phyloP scores from a whole-genome alignment of 2,888 invertebrate species.

The Torymus tubicola region DNA sequence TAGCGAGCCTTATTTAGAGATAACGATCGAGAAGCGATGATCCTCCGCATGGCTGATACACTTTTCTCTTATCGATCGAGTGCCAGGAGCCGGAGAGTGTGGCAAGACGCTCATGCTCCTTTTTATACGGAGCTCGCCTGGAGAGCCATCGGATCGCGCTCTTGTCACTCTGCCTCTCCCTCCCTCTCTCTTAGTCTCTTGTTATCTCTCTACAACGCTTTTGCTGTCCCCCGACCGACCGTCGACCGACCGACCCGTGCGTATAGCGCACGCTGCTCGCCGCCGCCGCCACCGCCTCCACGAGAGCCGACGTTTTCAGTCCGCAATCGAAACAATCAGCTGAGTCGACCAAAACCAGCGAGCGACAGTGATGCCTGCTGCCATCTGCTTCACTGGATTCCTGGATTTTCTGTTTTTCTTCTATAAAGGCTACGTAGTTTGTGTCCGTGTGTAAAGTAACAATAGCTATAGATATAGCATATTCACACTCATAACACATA shows the following conservation, averaged over 20 bases:
- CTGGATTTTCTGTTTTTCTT: neutral
- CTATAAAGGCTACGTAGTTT: constrained; percentile 28
- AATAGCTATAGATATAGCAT: no score
- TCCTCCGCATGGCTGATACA: constrained; percentile 10
- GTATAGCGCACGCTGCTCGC: no score
- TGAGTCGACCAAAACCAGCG: neutral
- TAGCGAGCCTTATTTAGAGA: constrained; percentile 21
- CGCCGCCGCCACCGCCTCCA: no score
- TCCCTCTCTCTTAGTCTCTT: neutral
- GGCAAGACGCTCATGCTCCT: constrained; percentile 14
- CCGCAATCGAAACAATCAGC: constrained; percentile 36
- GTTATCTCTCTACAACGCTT: no score
- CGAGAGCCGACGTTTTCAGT: neutral
- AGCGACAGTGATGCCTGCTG: neutral
- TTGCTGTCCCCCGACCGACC: no score
- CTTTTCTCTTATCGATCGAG: constrained; percentile 14
- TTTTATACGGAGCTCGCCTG: neutral
- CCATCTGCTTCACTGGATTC: constrained; percentile 7
- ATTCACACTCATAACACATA: no score
- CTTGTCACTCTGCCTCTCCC: neutral
- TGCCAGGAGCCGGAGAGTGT: constrained; percentile 2
- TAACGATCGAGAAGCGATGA: neutral
- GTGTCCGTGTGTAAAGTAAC: no score
- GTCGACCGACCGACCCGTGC: no score
- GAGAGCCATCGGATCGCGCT: no score